Conservation (phyloP, 2,888 invertebrate genomes). For the Chromoteleia sp. region DNA sequence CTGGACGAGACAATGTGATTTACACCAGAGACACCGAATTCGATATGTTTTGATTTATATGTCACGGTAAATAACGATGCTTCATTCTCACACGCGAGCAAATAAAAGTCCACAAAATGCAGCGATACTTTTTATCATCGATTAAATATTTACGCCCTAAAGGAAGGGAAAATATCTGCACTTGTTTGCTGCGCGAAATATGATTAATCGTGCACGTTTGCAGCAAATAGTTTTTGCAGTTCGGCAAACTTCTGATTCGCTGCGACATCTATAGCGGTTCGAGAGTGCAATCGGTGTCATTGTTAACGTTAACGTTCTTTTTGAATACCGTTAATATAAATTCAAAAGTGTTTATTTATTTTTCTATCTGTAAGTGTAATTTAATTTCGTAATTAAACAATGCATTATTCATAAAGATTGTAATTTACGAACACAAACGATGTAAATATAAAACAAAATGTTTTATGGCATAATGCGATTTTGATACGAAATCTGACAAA, state of each 20-base stretch:
- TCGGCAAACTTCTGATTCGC: neutral
- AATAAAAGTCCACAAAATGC: slow-evolving; percentile 52
- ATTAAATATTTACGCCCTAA: slow-evolving; percentile 30
- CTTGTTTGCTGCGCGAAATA: slow-evolving; percentile 1
- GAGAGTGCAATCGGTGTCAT: neutral
- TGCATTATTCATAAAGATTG: slow-evolving; percentile 32
- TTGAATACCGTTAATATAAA: neutral
- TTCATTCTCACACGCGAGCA: slow-evolving; percentile 35
- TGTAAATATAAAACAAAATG: slow-evolving; percentile 47
- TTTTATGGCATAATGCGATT: slow-evolving; percentile 53
- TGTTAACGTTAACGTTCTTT: neutral
- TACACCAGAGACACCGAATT: slow-evolving; percentile 46
- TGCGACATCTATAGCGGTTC: neutral
- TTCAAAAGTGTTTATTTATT: neutral
- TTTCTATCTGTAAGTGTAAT: slow-evolving; percentile 16
- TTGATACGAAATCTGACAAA: slow-evolving; percentile 63
- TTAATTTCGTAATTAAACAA: slow-evolving; percentile 27
- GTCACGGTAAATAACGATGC: slow-evolving; percentile 52
- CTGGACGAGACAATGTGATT: slow-evolving; percentile 38
- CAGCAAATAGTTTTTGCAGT: neutral
- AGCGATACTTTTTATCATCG: slow-evolving; percentile 36
- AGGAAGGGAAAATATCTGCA: slow-evolving; percentile 5
- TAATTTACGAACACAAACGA: slow-evolving; percentile 53
- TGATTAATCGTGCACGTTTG: slow-evolving; percentile 4
- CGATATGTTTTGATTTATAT: slow-evolving; percentile 61